A percentile compares a stretch with the other conserved stretches of the same genome.
Evolutionary conservation across 2,888 invertebrate genomes (phyloP).

Genomic region (Leptura quadrifasciata): DNA sequence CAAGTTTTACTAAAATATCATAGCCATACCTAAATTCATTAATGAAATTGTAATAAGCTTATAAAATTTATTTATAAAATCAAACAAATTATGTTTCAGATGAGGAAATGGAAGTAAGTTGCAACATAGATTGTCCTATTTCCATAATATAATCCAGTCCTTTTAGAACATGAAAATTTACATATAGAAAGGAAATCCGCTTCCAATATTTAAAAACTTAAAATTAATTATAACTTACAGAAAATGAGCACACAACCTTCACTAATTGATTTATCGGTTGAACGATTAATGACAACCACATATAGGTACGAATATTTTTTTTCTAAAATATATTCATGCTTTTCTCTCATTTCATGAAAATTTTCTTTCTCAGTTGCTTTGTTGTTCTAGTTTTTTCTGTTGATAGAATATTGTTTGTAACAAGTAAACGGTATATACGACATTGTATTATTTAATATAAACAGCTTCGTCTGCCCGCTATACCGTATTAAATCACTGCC

Average conservation of each 20-base stretch:
- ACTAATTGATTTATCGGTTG: neutral
- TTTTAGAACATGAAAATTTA: neutral
- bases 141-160: neutral
- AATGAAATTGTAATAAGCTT: neutral
- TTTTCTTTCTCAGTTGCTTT: too few relatives aligned
- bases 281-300: neutral
- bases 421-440: too few relatives aligned
- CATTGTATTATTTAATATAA: too few relatives aligned
- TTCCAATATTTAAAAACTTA: neutral
- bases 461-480: too few relatives aligned
- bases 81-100: neutral
- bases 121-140: neutral
- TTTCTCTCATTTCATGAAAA: too few relatives aligned
- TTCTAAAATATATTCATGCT: neutral
- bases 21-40: neutral
- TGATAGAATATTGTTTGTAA: too few relatives aligned
- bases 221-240: neutral
- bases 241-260: neutral
- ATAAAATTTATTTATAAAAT: neutral
- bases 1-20: too few relatives aligned
- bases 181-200: constrained; percentile 7
- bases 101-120: neutral
- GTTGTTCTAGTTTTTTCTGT: too few relatives aligned
- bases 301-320: neutral
- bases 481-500: too few relatives aligned